Evolutionary conservation across 2,113 vertebrate species (phyloP).

Genomic region (Chitala chitala): DNA sequence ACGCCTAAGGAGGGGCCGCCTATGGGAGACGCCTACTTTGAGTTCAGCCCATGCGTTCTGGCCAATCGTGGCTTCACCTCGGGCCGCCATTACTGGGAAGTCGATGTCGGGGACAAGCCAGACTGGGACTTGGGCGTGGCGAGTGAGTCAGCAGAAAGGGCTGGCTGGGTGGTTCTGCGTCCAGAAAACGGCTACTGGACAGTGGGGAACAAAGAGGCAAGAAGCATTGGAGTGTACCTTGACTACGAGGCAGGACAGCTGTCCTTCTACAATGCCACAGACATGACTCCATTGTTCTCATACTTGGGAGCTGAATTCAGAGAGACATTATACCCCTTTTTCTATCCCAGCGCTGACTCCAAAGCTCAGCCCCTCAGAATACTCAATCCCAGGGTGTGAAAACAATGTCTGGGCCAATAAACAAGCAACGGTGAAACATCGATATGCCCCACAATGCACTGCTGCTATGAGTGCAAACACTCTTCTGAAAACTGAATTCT

Average conservation of each 20-base stretch:
- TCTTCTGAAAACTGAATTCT: no score
- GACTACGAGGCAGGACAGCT: slow-evolving; percentile 32
- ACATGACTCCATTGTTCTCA: slow-evolving; percentile 29
- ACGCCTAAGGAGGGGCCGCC: not conserved
- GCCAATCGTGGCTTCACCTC: slow-evolving; percentile 12
- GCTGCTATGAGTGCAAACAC: no score
- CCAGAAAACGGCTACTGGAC: slow-evolving; percentile 33
- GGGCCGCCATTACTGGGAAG: slow-evolving; percentile 37
- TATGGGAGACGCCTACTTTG: slow-evolving; percentile 19
- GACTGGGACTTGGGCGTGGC: slow-evolving; percentile 36
- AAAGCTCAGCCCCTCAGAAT: slow-evolving; percentile 16
- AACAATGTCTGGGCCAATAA: not conserved
- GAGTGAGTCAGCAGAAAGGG: not conserved
- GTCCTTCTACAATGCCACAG: slow-evolving; percentile 25
- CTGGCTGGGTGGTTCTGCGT: slow-evolving; percentile 28
- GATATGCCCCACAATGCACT: not conserved
- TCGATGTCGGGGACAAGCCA: slow-evolving; percentile 29
- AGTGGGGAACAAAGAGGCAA: slow-evolving; percentile 15
- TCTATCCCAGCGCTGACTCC: slow-evolving; percentile 28
- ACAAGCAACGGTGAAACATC: not conserved
- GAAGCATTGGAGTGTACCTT: slow-evolving; percentile 28
- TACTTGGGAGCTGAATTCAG: slow-evolving; percentile 12
- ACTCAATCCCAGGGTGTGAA: slow-evolving; percentile 5
- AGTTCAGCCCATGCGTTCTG: slow-evolving; percentile 31
- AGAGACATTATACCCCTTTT: slow-evolving; percentile 27